Evolutionary conservation across 2,113 vertebrate species (phyloP).

Genomic region (Otolemur garnettii): DNA sequence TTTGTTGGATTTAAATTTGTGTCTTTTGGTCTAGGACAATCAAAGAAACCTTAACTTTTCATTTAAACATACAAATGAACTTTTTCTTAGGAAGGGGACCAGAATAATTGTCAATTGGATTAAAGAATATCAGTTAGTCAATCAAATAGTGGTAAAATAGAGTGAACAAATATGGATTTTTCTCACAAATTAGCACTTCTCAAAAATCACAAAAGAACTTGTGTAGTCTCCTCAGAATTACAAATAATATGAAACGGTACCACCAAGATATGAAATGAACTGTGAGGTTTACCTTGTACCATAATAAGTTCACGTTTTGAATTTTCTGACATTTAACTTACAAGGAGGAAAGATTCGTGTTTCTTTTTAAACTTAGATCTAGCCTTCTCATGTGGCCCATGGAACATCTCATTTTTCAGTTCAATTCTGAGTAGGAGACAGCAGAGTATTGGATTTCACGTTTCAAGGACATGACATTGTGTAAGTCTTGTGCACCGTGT

Average conservation of each 20-base stretch:
- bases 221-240: not conserved
- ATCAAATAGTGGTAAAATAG: not conserved
- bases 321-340: not conserved
- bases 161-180: not conserved
- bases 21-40: not conserved
- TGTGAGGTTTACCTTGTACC: not conserved
- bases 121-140: not conserved
- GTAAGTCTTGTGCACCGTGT: constrained; percentile 36
- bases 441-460: not conserved
- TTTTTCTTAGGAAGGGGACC: not conserved
- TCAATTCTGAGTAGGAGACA: constrained; percentile 34
- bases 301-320: not conserved
- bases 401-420: constrained; percentile 31
- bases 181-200: not conserved
- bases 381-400: not conserved
- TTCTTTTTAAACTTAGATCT: constrained; percentile 44
- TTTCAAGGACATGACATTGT: constrained; percentile 55
- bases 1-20: not conserved
- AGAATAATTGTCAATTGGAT: not conserved
- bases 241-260: not conserved
- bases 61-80: not conserved
- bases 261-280: not conserved
- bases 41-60: not conserved
- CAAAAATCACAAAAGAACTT: not conserved
- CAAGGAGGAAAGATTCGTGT: not conserved